Evolutionary conservation across 2,888 invertebrate genomes (phyloP), one percentile per base, ranked within the genome.

Genomic region (Cremastinae sp.): DNA sequence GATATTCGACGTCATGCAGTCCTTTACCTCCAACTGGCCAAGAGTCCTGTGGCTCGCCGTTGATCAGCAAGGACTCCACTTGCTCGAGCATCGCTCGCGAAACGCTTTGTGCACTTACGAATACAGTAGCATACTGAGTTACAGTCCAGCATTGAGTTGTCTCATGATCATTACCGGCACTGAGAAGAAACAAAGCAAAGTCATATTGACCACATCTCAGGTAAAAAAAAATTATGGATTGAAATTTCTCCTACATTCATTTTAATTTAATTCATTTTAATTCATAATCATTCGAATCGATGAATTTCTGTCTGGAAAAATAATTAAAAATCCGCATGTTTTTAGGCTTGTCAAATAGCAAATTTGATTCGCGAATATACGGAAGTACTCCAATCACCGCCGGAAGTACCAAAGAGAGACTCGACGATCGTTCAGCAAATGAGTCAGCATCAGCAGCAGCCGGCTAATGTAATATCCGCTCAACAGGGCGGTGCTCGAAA

Each of bases 1-100:
- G 56, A 96, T 98, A 85, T 98, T 97, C 88, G 97, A 98, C 89
- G 98, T 98, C 47, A 96, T 96, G 94, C 98, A 98, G 95, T 96
- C 97, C 9, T 98, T 97, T 89, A 97, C 98, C 10, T 97, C 97
- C 22, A 97, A 97, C 90, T 97, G 98, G 96, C 98, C 98, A 28
- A 93, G 97, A 85, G 94, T 95, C 49, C 91, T 98, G 53, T 97
- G 98, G 97, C 91, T 98, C 82, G 97, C 97, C 20, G 96, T 98
- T 62, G 97, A 98, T 90, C 97, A 97, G 89, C 94, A 93, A 83
- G 98, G 98, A 16, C 93, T 98, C 75, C 97, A 98, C 89, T 91
- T 98, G 78, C 91, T 98, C 83, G 96, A 98, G 83, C 96, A 96
- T 86, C 94, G 96, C 69, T 95, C 97, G 10, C 93, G 97, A 83